phyloP scores from a whole-genome alignment of 1,140 invertebrate genomes.

The Zelostemma sp. region DNA sequence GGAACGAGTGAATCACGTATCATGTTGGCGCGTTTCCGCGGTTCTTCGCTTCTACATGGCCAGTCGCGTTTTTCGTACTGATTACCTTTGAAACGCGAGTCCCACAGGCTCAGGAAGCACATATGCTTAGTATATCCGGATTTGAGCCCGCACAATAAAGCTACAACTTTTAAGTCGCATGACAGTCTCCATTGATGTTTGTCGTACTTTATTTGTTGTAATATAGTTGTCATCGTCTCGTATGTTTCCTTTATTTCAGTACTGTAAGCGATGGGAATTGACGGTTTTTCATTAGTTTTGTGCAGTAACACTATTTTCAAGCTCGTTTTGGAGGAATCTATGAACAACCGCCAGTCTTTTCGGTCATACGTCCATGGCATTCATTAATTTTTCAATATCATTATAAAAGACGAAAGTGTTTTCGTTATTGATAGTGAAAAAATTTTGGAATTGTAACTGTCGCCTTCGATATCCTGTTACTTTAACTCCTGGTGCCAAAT shows the following conservation, averaged over 20 bases:
- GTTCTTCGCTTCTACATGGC: constrained; percentile 1
- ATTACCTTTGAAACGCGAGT: constrained; percentile 13
- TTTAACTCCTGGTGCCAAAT: background rate
- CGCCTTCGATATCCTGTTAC: background rate
- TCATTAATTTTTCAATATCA: background rate
- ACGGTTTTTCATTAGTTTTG: constrained; percentile 58
- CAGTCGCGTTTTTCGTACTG: constrained; percentile 17
- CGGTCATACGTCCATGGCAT: background rate
- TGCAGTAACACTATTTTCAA: constrained; percentile 61
- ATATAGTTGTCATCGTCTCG: constrained; percentile 22
- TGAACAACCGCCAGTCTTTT: constrained; percentile 43
- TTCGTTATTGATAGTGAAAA: no score
- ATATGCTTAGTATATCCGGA: constrained; percentile 18
- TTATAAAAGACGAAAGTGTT: constrained; percentile 1
- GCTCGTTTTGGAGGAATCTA: no score
- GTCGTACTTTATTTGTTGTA: constrained; percentile 13
- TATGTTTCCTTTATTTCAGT: constrained; percentile 58
- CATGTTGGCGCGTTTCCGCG: no score
- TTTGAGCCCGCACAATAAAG: constrained; percentile 19
- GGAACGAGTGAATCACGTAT: no score
- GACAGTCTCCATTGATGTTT: constrained; percentile 24
- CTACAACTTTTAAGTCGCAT: constrained; percentile 29
- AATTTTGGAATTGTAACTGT: background rate
- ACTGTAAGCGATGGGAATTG: constrained; percentile 52
- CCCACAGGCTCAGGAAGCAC: constrained; percentile 27